Evolutionary conservation across 1,140 invertebrate species (phyloP).

Genomic region (Cotesia chilonis): DNA sequence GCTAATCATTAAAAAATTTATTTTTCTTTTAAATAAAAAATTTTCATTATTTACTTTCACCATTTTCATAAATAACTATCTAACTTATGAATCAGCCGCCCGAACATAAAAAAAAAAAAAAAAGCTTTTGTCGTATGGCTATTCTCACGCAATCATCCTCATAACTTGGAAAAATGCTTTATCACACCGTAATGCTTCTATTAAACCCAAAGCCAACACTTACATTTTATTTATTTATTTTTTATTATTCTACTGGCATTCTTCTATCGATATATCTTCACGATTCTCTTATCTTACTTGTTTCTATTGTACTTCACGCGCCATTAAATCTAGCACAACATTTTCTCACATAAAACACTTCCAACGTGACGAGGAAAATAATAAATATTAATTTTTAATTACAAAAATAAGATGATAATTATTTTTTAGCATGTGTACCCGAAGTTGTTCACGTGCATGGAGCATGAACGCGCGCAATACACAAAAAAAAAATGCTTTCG

Average conservation of each 20-base stretch:
- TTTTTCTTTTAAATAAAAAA: not conserved
- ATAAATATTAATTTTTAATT: conserved; percentile 12
- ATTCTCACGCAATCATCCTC: conserved; percentile 21
- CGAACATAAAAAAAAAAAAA: not conserved
- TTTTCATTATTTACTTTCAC: conserved; percentile 2
- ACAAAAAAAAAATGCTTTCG: conserved; percentile 1
- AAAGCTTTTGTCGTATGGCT: not conserved
- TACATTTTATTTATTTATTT: not conserved
- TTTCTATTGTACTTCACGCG: conserved; percentile 7
- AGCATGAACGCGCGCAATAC: conserved; percentile 27
- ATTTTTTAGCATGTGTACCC: conserved; percentile 19
- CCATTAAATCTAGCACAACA: conserved; percentile 28
- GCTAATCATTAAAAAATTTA: conserved; percentile 11
- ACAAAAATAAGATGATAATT: conserved; percentile 14
- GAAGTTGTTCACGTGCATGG: conserved; percentile 30
- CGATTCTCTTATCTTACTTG: not conserved
- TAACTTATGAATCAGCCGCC: not conserved
- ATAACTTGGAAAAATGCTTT: conserved; percentile 4
- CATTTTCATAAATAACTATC: not conserved
- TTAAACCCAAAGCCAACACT: not conserved
- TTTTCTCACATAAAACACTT: conserved; percentile 18
- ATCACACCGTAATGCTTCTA: not conserved
- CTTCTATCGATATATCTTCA: conserved; percentile 1
- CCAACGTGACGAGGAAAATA: conserved; percentile 9
- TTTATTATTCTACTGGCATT: conserved; percentile 1